Conservation (phyloP, 2,797 vertebrate genomes). For the Sebastes oblongus region DNA sequence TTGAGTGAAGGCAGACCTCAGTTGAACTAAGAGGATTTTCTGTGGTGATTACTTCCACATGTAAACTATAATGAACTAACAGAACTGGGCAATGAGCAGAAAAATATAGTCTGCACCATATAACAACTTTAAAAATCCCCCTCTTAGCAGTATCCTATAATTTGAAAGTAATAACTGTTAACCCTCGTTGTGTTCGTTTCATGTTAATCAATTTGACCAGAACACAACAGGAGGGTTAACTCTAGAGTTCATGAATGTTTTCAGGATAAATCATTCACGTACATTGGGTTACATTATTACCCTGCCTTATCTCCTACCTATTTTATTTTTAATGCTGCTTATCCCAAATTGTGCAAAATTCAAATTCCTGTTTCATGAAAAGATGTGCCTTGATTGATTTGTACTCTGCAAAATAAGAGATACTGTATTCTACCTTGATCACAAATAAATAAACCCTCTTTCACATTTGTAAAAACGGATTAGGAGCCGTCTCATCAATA, state of each 20-base stretch:
- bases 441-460: no score
- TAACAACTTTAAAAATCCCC: neutral
- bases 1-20: neutral
- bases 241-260: no score
- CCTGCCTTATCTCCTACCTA: no score
- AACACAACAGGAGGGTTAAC: no score
- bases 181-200: neutral
- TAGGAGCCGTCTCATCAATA: neutral
- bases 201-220: no score
- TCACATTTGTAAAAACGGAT: neutral
- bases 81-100: neutral
- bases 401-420: no score
- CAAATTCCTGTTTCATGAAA: no score
- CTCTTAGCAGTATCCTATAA: neutral
- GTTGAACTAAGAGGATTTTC: fast-evolving
- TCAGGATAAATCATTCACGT: no score
- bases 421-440: neutral
- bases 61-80: neutral
- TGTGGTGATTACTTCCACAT: neutral
- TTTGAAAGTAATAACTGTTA: neutral
- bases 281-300: no score
- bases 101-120: neutral
- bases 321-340: no score
- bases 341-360: no score
- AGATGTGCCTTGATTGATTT: no score